Conservation (phyloP, 2,888 invertebrate species). For the Tiliacea aurago region DNA sequence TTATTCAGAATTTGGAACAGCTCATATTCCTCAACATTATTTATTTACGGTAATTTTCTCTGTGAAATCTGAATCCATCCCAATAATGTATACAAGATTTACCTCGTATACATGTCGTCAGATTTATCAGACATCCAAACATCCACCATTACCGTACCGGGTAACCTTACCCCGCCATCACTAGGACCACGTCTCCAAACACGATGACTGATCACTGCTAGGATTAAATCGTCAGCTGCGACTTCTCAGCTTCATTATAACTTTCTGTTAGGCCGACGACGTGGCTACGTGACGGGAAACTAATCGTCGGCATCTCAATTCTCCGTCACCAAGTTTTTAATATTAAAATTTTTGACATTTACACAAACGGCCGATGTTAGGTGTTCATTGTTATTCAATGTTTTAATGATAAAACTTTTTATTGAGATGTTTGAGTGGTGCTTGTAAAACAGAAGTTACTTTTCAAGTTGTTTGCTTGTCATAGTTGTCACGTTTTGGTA, state of each 20-base stretch:
- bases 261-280: conserved; percentile 56
- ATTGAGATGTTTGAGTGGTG: conserved; percentile 55
- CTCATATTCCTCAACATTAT: neutral
- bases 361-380: conserved; percentile 42
- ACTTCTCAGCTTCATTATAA: conserved; percentile 63
- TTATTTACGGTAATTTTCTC: neutral
- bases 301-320: conserved; percentile 58
- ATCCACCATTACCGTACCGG: neutral
- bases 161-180: conserved; percentile 17
- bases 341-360: conserved; percentile 45
- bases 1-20: neutral
- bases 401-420: conserved; percentile 66
- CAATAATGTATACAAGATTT: neutral
- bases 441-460: conserved; percentile 48
- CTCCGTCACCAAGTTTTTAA: conserved; percentile 45
- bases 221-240: conserved; percentile 59
- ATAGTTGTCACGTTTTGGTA: conserved; percentile 20
- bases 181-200: conserved; percentile 23
- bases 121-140: conserved; percentile 14
- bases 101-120: too few species aligned
- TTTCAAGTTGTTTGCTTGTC: conserved; percentile 28
- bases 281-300: conserved; percentile 55
- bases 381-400: conserved; percentile 41
- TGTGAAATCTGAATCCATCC: neutral
- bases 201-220: conserved; percentile 54